These are phyloP conservation scores for Bos indicus DNA, from an alignment of 2,113 vertebrate species.

Conservation along the genomic window DNA sequence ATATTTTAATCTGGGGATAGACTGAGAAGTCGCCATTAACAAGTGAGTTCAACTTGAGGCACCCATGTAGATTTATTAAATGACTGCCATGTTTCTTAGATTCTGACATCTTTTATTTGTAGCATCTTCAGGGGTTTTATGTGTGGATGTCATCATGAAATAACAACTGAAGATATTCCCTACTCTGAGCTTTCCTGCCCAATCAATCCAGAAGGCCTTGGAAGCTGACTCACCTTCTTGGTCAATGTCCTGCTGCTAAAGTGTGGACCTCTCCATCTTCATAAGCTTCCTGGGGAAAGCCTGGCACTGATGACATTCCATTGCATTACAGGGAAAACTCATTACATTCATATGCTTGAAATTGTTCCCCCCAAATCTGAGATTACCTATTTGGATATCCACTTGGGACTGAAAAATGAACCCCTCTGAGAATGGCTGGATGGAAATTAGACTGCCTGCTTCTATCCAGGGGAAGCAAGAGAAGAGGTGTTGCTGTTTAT, in stretches of 20 bases:
- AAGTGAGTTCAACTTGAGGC: background rate
- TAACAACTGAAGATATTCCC: background rate
- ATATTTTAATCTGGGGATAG: constrained; percentile 28
- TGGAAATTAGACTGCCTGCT: background rate
- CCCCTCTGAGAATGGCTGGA: background rate
- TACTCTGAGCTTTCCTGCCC: background rate
- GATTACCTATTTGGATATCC: background rate
- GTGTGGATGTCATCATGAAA: background rate
- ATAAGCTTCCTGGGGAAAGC: background rate
- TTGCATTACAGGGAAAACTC: background rate
- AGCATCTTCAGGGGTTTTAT: background rate
- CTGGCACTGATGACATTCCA: background rate
- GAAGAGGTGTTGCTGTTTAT: background rate
- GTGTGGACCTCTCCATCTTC: background rate
- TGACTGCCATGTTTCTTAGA: background rate
- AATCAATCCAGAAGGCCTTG: background rate
- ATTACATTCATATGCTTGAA: background rate
- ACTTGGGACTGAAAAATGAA: background rate
- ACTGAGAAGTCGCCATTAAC: constrained; percentile 8
- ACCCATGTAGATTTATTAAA: background rate
- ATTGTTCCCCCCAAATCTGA: background rate
- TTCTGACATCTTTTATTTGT: background rate
- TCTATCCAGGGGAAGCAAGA: background rate
- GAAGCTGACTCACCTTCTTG: background rate
- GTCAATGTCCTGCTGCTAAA: background rate